phyloP scores from a whole-genome alignment of 1,140 invertebrate genomes.

The Formica exsecta region DNA sequence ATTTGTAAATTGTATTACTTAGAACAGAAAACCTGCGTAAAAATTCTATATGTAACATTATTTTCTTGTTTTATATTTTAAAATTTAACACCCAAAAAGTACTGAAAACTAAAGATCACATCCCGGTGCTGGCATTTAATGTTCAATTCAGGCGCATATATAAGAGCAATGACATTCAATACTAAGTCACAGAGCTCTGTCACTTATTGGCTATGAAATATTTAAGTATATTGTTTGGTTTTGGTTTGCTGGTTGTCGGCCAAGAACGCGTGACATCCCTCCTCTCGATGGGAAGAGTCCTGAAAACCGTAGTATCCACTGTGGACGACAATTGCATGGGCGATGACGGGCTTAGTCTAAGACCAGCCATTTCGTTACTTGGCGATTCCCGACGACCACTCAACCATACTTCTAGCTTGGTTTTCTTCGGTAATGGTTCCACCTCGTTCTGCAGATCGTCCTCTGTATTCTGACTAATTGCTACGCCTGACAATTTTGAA shows the following conservation, averaged over 20 bases:
- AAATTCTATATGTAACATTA: neutral
- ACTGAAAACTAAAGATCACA: neutral
- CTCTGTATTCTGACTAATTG: slow-evolving; percentile 71
- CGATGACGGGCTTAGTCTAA: slow-evolving; percentile 82
- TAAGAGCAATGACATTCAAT: slow-evolving; percentile 65
- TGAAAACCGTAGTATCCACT: slow-evolving; percentile 79
- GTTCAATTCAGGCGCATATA: slow-evolving; percentile 61
- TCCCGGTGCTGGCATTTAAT: slow-evolving; percentile 72
- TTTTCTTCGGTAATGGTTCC: slow-evolving; percentile 91
- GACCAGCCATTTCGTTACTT: slow-evolving; percentile 84
- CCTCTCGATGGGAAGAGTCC: slow-evolving; percentile 81
- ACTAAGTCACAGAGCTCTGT: slow-evolving; percentile 75
- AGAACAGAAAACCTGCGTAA: neutral
- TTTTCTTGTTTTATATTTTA: neutral
- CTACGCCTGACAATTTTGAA: slow-evolving; percentile 64
- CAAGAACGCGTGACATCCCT: slow-evolving; percentile 82
- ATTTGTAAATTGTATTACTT: neutral
- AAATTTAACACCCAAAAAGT: slow-evolving; percentile 9
- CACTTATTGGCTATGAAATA: slow-evolving; percentile 85
- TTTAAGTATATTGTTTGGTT: slow-evolving; percentile 85
- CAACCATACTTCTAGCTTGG: slow-evolving; percentile 86
- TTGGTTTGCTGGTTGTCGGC: slow-evolving; percentile 81
- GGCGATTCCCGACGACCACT: slow-evolving; percentile 83
- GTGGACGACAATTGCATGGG: slow-evolving; percentile 81
- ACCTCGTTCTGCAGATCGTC: slow-evolving; percentile 88